phyloP scores from a whole-genome alignment of 2,888 invertebrate species.

The Noctua janthina region DNA sequence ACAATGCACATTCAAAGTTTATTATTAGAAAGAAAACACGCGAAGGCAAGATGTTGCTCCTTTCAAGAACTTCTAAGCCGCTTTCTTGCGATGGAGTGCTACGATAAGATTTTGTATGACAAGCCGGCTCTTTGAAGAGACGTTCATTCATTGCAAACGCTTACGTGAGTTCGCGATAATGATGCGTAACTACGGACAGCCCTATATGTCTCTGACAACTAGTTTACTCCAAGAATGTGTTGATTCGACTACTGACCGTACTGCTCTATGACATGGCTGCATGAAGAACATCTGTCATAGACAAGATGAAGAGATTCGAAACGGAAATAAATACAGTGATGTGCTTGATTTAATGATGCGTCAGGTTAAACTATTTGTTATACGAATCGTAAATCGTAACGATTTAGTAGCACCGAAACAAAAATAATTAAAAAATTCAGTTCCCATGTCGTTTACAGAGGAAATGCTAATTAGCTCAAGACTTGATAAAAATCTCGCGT shows the following conservation, averaged over 20 bases:
- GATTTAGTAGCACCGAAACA: conserved; percentile 23
- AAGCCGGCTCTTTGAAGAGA: conserved; percentile 43
- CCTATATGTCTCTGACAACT: conserved; percentile 34
- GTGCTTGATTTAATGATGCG: conserved; percentile 33
- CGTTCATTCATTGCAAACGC: conserved; percentile 42
- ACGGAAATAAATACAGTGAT: conserved; percentile 51
- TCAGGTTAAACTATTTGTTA: conserved; percentile 21
- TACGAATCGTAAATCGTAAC: conserved; percentile 24
- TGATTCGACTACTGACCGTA: conserved; percentile 46
- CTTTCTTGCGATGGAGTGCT: conserved; percentile 42
- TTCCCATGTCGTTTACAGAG: conserved; percentile 31
- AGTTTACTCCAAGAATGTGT: conserved; percentile 37
- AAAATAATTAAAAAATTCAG: conserved; percentile 14
- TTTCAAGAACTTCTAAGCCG: conserved; percentile 18
- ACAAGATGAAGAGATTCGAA: conserved; percentile 44
- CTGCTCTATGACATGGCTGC: conserved; percentile 34
- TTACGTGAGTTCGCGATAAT: conserved; percentile 53
- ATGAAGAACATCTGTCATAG: conserved; percentile 51
- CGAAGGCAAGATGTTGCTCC: neutral
- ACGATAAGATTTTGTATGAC: conserved; percentile 47
- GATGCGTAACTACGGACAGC: conserved; percentile 38
- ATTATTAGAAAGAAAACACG: conserved; percentile 20
- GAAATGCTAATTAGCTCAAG: conserved; percentile 52
- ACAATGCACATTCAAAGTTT: conserved; percentile 18
- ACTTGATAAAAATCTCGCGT: conserved; percentile 51